A percentile compares a stretch with the other conserved stretches of the same genome.
Conservation (phyloP, 1,140 invertebrate species). For the Helicoverpa armigera region DNA sequence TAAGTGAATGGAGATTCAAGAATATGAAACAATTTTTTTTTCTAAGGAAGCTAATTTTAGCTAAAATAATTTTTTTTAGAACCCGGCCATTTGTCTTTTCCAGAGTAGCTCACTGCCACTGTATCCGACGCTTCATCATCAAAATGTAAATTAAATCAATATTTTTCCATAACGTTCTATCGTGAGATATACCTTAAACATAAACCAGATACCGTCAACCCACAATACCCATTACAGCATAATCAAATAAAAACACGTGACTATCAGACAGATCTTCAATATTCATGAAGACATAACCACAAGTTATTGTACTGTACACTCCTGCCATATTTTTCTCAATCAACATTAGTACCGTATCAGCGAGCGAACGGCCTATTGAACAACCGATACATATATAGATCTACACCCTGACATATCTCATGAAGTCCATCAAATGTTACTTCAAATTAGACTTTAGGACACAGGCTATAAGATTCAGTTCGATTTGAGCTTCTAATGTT, state of each 20-base stretch:
- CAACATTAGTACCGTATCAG: conserved; percentile 85
- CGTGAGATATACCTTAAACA: conserved; percentile 28
- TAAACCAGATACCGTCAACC: conserved; percentile 58
- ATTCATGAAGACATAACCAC: conserved; percentile 85
- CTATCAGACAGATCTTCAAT: conserved; percentile 81
- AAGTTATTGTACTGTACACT: conserved; percentile 74
- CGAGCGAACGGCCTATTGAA: conserved; percentile 77
- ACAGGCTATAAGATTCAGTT: conserved; percentile 54
- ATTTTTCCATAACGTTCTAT: neutral
- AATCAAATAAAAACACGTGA: conserved; percentile 79
- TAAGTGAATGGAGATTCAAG: no score
- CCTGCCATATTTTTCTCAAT: conserved; percentile 85
- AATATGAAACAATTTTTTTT: no score
- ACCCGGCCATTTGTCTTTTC: no score
- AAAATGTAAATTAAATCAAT: neutral
- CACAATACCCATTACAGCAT: conserved; percentile 64
- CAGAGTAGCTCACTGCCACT: no score
- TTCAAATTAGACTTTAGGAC: conserved; percentile 54
- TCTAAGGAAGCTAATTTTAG: no score
- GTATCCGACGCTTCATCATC: no score
- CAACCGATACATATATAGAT: conserved; percentile 68
- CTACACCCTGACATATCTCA: conserved; percentile 73
- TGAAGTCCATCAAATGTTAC: conserved; percentile 52
- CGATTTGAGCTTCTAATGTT: conserved; percentile 49
- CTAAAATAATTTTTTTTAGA: no score